Base-by-base conservation (phyloP, 2,888 invertebrate genomes). In the Pollenia griseotomentosa region DNA sequence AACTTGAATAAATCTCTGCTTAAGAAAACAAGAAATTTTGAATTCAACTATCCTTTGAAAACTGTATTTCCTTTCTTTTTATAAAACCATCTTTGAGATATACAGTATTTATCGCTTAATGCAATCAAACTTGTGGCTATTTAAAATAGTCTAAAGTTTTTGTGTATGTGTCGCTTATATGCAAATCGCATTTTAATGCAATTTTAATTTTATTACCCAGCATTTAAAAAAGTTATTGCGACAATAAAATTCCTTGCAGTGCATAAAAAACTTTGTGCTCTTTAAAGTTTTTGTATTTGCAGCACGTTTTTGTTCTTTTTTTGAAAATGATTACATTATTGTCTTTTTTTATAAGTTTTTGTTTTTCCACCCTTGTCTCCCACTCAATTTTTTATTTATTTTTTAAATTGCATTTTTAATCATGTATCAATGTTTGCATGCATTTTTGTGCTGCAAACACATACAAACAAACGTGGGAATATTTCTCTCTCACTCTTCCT, bases 331-430 rank as follows among this genome's bases (percentile, higher is more conserved):
- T 40, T 11, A 11, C 40, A 40, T 48, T 74, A n/a, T 59, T 74
- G 23, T 63, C 33, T n/a, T 12, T 42, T 19, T 57, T 46, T 6
- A 19, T 59, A 65, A 7, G 44, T 46, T 63, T 33, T 78, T 68
- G 12, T 14, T 59, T 78, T 68, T 68, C 46, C 65, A 66, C 48
- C 16, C 33, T 33, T 33, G 33, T 59, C 23, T 46, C 33, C 57
- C 55, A 19, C n/a, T 42, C 57, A 59, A 10, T 33, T 10, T 55
- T 40, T 48, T 6, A 14, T 40, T 48, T 6, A 14, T 66, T 42
- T 61, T 70, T 79, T 61, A 19, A 80, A 80, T 71, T 71, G 63
- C 46, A 80, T 80, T 79, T 70, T 80, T 71, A 80, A 55, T 63
- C 71, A 63, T 71, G 80, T 71, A 71, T 63, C 44, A 80, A 80